Evolutionary conservation across 2,113 vertebrate genomes (phyloP).

Genomic region (human): DNA sequence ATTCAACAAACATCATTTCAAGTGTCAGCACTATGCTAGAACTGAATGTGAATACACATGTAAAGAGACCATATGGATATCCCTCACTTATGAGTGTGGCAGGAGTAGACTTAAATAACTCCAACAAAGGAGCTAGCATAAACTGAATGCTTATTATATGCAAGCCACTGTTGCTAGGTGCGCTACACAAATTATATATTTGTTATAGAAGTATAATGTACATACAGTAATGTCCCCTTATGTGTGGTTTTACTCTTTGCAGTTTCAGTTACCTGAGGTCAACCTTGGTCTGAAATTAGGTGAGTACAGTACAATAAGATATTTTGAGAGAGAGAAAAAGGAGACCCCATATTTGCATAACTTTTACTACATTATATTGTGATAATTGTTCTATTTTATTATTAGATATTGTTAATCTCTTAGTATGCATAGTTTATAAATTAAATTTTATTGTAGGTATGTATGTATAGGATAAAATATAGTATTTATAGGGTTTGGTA

Average conservation of each 20-base stretch:
- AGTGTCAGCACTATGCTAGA: neutral
- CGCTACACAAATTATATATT: neutral
- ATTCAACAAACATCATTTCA: neutral
- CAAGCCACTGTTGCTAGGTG: neutral
- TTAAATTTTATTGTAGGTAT: neutral
- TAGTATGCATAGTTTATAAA: neutral
- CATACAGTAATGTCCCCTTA: neutral
- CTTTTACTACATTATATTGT: neutral
- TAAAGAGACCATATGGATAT: neutral
- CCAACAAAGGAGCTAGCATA: neutral
- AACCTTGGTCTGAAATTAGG: neutral
- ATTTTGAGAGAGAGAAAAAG: neutral
- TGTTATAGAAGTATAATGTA: neutral
- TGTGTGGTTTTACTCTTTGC: neutral
- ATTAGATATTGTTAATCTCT: neutral
- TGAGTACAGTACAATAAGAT: neutral
- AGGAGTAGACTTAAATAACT: neutral
- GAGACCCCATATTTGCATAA: neutral
- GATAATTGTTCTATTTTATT: neutral
- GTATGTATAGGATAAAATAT: neutral
- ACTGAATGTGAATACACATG: neutral
- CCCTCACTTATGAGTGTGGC: neutral
- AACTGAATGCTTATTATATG: neutral
- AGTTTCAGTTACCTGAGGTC: neutral
- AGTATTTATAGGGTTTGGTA: neutral